Conservation (phyloP, 2,797 vertebrate genomes). For the Acrossocheilus fasciatus region DNA sequence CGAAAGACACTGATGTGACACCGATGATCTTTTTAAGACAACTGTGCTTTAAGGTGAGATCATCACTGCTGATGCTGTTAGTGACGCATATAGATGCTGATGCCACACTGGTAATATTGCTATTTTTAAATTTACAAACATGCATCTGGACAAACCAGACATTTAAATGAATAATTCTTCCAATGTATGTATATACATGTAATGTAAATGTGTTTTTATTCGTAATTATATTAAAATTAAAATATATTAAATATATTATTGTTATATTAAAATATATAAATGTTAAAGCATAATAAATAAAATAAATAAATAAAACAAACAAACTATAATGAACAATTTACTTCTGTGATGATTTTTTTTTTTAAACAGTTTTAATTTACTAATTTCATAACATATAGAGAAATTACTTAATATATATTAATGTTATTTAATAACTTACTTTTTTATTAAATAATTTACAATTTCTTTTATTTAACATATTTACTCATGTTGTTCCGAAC, state of each 20-base stretch:
- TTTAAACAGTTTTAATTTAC: background rate
- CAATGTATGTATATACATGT: background rate
- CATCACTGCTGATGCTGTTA: background rate
- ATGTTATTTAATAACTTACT: background rate
- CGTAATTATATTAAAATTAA: background rate
- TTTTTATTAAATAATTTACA: too few species aligned
- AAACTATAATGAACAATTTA: background rate
- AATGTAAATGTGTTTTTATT: background rate
- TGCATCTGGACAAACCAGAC: background rate
- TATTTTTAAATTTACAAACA: background rate
- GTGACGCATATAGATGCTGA: background rate
- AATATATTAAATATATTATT: background rate
- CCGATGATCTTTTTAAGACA: background rate
- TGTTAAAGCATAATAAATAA: background rate
- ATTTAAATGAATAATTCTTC: background rate
- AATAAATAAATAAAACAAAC: background rate
- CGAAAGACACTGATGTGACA: conserved; percentile 5
- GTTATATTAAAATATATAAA: background rate
- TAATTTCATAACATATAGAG: background rate
- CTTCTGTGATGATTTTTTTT: too few species aligned
- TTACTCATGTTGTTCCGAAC: background rate
- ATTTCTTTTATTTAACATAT: background rate
- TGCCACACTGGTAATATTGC: too few species aligned
- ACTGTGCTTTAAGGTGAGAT: background rate
- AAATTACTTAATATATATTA: too few species aligned